phyloP scores from a whole-genome alignment of 2,888 invertebrate genomes.

The Netelia inedita region DNA sequence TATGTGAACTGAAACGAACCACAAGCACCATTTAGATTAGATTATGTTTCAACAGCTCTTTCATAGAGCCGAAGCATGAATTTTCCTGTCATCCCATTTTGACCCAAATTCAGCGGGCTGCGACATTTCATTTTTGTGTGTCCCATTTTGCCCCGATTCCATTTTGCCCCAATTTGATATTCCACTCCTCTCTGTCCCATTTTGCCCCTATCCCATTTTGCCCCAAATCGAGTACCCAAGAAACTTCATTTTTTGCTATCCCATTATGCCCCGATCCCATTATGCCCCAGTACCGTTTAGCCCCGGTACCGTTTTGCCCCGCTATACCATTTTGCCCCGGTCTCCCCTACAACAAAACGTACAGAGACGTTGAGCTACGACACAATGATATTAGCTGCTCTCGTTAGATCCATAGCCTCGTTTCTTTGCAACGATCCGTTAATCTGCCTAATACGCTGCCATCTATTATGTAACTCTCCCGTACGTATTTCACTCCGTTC shows the following conservation, averaged over 20 bases:
- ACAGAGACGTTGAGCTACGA: too few relatives aligned
- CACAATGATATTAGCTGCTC: too few relatives aligned
- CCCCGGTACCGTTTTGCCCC: too few relatives aligned
- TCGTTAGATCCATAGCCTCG: too few relatives aligned
- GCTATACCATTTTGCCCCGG: too few relatives aligned
- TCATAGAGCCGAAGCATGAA: slow-evolving; percentile 23
- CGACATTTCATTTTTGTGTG: slow-evolving; percentile 24
- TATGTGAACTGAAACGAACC: slow-evolving; percentile 21
- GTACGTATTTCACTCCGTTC: too few relatives aligned
- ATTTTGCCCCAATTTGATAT: slow-evolving; percentile 7
- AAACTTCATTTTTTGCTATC: slow-evolving; percentile 1
- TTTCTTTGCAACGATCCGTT: too few relatives aligned
- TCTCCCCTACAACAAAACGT: too few relatives aligned
- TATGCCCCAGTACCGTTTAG: background rate
- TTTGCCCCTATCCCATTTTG: background rate
- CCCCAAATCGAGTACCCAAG: background rate
- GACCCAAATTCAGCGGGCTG: slow-evolving; percentile 28
- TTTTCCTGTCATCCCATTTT: slow-evolving; percentile 27
- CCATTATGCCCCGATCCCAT: background rate
- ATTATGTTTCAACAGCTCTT: slow-evolving; percentile 32
- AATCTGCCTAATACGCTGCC: too few relatives aligned
- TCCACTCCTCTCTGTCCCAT: slow-evolving; percentile 4
- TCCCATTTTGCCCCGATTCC: slow-evolving; percentile 17
- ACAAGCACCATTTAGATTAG: slow-evolving; percentile 28
- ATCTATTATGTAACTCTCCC: too few relatives aligned